phyloP scores from a whole-genome alignment of 2,113 vertebrate species.

The Poecile atricapillus region DNA sequence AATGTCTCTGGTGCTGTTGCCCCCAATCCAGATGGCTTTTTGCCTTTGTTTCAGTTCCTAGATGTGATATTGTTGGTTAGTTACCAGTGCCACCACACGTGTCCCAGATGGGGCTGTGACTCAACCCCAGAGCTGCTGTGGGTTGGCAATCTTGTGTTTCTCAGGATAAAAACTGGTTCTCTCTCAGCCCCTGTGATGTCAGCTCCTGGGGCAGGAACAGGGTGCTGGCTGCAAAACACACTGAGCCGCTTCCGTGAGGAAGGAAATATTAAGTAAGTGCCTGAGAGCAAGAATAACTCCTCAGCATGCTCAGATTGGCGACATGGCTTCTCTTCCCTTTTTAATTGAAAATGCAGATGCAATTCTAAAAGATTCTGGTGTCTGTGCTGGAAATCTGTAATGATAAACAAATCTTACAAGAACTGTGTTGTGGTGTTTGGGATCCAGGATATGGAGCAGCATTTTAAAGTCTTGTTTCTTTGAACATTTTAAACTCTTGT shows the following conservation, averaged over 20 bases:
- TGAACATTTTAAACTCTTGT: not conserved
- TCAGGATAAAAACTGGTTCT: not conserved
- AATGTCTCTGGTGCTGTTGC: slow-evolving; percentile 51
- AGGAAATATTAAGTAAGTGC: slow-evolving; percentile 15
- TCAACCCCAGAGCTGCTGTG: slow-evolving; percentile 2
- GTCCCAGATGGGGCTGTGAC: slow-evolving; percentile 19
- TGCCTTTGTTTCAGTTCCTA: slow-evolving; percentile 61
- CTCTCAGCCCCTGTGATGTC: not conserved
- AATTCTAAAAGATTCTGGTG: not conserved
- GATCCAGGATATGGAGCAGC: not conserved
- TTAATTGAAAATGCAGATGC: not conserved
- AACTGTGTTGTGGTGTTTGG: not conserved
- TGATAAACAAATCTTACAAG: not conserved
- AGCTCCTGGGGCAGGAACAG: not conserved
- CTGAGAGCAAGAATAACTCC: not conserved
- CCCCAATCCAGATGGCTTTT: slow-evolving; percentile 59
- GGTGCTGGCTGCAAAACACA: not conserved
- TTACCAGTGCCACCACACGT: slow-evolving; percentile 11
- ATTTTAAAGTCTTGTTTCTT: not conserved
- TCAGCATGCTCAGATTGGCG: not conserved
- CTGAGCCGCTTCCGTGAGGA: slow-evolving; percentile 19
- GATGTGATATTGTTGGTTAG: slow-evolving; percentile 49
- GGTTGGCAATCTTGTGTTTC: not conserved
- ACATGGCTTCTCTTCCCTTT: not conserved
- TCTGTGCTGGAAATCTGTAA: not conserved